These are phyloP conservation scores for Zootermopsis nevadensis DNA, from an alignment of 2,888 invertebrate species.

Conservation along the genomic window DNA sequence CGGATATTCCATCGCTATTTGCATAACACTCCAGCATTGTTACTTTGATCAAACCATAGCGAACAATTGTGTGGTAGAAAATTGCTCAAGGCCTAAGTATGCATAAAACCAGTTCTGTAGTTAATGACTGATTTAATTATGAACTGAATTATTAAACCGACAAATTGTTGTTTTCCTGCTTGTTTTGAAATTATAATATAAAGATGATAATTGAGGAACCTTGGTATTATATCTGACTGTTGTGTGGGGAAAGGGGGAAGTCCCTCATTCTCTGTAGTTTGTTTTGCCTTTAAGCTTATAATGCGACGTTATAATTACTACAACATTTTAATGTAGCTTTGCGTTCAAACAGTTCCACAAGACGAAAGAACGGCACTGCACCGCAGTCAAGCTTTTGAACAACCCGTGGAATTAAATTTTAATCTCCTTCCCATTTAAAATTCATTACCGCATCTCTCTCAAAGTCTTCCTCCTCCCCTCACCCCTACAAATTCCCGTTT, in stretches of 20 bases:
- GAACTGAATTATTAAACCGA: conserved; percentile 26
- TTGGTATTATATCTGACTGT: conserved; percentile 5
- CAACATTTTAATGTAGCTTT: conserved; percentile 26
- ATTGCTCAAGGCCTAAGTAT: neutral
- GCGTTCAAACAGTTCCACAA: conserved; percentile 20
- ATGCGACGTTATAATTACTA: conserved; percentile 38
- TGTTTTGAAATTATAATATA: conserved; percentile 23
- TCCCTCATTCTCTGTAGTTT: conserved; percentile 11
- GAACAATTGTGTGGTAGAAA: too few relatives aligned
- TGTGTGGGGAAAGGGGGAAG: neutral
- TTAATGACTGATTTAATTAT: conserved; percentile 20
- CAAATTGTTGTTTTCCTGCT: conserved; percentile 12
- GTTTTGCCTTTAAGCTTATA: conserved; percentile 32
- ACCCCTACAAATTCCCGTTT: conserved; percentile 38
- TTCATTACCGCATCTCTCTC: conserved; percentile 46
- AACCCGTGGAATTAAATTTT: conserved; percentile 45
- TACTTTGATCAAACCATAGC: too few relatives aligned
- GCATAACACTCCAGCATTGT: too few relatives aligned
- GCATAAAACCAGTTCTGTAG: neutral
- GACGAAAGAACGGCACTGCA: neutral
- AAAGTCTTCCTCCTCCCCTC: neutral
- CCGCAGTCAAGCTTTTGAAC: conserved; percentile 26
- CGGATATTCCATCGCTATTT: too few relatives aligned
- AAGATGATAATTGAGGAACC: conserved; percentile 32
- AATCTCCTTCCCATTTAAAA: conserved; percentile 49